A percentile compares a stretch with the other conserved stretches of the same genome.
phyloP scores from a whole-genome alignment of 2,113 vertebrate genomes.

The Turdus rufiventris region DNA sequence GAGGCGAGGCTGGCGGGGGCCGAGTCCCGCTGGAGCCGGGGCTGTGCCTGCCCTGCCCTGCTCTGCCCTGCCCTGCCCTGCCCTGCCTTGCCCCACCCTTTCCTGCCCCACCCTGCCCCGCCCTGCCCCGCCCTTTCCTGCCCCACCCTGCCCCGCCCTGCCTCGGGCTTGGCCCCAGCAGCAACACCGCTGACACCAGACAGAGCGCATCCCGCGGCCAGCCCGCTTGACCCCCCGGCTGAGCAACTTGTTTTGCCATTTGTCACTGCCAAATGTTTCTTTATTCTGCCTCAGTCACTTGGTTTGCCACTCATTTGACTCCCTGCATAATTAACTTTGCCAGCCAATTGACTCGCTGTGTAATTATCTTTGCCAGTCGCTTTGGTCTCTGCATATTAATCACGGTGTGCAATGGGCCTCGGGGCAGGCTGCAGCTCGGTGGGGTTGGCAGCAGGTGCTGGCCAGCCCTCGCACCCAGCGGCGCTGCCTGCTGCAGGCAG shows the following conservation, averaged over 20 bases:
- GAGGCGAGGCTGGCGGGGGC: background rate
- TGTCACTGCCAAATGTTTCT: slow-evolving; percentile 50
- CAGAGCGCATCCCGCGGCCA: background rate
- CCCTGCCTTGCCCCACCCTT: no score
- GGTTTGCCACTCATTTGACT: slow-evolving; percentile 40
- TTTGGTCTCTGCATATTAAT: slow-evolving; percentile 32
- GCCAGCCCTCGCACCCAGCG: background rate
- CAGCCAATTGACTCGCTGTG: slow-evolving; percentile 55
- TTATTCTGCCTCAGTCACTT: slow-evolving; percentile 36
- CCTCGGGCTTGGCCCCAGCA: background rate
- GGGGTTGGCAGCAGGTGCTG: background rate
- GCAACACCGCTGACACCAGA: background rate
- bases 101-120: no score
- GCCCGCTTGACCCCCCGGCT: background rate
- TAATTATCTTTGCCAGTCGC: slow-evolving; percentile 56
- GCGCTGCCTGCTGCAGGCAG: fast-evolving
- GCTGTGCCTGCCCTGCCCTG: background rate
- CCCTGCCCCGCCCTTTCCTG: background rate
- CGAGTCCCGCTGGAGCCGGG: background rate
- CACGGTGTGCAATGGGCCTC: background rate
- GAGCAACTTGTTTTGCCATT: slow-evolving; percentile 44
- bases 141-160: background rate
- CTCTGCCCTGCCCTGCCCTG: background rate
- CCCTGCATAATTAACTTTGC: slow-evolving; percentile 55
- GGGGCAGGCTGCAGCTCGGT: background rate